phyloP scores from a whole-genome alignment of 2,113 vertebrate species.

The Rhynchomys soricoides region DNA sequence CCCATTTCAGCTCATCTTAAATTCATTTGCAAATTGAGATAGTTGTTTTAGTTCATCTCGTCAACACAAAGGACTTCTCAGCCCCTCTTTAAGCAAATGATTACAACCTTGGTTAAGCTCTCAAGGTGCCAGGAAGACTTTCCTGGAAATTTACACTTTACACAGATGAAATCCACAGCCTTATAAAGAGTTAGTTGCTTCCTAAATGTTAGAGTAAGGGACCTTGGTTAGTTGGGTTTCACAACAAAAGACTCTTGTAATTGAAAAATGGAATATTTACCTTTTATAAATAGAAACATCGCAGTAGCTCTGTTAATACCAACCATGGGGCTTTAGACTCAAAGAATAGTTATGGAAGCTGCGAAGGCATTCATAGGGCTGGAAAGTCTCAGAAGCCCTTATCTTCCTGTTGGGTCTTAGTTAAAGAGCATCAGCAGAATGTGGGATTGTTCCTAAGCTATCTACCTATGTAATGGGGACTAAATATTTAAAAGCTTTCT shows the following conservation, averaged over 20 bases:
- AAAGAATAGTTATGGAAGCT: not conserved
- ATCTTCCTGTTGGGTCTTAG: not conserved
- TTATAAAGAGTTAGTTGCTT: constrained; percentile 14
- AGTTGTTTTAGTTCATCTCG: not conserved
- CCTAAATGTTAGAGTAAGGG: not conserved
- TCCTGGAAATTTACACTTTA: constrained; percentile 22
- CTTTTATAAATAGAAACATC: constrained; percentile 32
- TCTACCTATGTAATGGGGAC: not conserved
- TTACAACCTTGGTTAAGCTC: constrained; percentile 11
- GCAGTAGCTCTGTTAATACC: not conserved
- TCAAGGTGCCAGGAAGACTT: not conserved
- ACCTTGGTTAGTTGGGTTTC: not conserved
- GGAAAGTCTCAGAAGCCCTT: not conserved
- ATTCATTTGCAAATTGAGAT: not conserved
- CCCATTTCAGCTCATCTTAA: not conserved
- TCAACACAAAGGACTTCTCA: not conserved
- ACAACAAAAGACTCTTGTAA: not conserved
- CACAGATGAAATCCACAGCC: not conserved
- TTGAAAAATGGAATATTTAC: not conserved
- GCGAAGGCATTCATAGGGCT: not conserved
- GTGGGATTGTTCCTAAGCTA: not conserved
- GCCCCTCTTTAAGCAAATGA: not conserved
- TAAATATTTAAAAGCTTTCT: not conserved
- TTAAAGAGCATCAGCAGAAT: not conserved
- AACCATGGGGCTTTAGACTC: not conserved